Conservation (phyloP, 2,888 invertebrate species). For the Lasioglossum pauxillum region DNA sequence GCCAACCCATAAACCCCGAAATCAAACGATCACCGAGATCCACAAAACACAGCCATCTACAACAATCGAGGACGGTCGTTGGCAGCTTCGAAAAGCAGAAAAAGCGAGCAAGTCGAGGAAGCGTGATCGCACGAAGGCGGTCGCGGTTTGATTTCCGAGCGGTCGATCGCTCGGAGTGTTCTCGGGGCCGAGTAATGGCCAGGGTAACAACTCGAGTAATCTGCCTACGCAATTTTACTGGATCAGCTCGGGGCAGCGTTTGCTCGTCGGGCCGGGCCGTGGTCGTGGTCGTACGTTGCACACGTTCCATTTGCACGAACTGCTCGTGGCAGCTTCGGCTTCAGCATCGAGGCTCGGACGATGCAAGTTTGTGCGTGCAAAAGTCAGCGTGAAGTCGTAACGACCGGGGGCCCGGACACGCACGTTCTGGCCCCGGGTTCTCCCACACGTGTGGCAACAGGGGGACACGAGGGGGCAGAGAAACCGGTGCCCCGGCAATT, state of each 20-base stretch:
- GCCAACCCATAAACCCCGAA: neutral
- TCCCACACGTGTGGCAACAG: conserved; percentile 62
- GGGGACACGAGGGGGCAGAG: neutral
- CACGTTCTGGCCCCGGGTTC: conserved; percentile 77
- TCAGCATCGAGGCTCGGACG: conserved; percentile 30
- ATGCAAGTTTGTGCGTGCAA: conserved; percentile 75
- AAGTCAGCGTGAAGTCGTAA: conserved; percentile 83
- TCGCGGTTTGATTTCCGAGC: conserved; percentile 55
- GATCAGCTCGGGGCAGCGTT: conserved; percentile 69
- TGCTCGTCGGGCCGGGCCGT: conserved; percentile 28
- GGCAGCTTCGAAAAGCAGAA: neutral
- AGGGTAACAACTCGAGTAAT: conserved; percentile 71
- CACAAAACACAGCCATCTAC: neutral
- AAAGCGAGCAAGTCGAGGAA: neutral
- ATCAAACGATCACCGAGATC: neutral
- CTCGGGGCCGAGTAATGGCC: conserved; percentile 62
- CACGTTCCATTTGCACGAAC: conserved; percentile 80
- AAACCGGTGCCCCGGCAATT: conserved; percentile 41
- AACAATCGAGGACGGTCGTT: neutral
- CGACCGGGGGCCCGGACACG: conserved; percentile 77
- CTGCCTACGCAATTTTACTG: conserved; percentile 75
- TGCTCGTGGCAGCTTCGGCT: conserved; percentile 75
- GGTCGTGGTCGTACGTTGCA: conserved; percentile 35
- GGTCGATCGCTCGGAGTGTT: conserved; percentile 60
- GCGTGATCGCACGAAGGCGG: conserved; percentile 48